Evolutionary conservation across 2,113 vertebrate species (phyloP).

Genomic region (Oreochromis tanganicae): DNA sequence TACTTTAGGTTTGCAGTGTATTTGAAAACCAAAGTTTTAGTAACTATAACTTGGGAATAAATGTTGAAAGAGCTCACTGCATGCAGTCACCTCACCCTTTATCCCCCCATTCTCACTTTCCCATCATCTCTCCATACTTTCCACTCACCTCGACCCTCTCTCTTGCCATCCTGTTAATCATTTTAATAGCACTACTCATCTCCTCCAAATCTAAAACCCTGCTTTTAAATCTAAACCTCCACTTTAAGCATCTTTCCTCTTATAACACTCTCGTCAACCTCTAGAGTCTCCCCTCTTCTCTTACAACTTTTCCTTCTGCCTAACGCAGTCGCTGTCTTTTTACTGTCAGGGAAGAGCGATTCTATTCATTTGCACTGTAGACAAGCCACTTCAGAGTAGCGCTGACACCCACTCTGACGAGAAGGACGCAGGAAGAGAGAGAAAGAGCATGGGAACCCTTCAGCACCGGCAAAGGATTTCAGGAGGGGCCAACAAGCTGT

Average conservation of each 20-base stretch:
- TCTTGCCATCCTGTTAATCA: slow-evolving; percentile 42
- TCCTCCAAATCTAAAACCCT: slow-evolving; percentile 14
- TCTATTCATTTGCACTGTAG: slow-evolving; percentile 27
- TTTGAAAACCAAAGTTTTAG: neutral
- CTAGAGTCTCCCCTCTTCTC: neutral
- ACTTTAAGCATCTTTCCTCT: slow-evolving; percentile 19
- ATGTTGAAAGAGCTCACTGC: neutral
- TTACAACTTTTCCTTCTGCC: neutral
- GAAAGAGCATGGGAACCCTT: slow-evolving; percentile 50
- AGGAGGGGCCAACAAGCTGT: neutral
- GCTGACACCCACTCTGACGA: slow-evolving; percentile 20
- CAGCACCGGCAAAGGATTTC: neutral
- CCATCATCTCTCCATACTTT: neutral
- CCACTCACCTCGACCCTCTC: neutral
- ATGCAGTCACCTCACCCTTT: neutral
- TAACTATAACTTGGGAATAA: neutral
- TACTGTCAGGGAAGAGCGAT: neutral
- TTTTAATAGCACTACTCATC: slow-evolving; percentile 37
- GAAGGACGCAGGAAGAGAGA: neutral
- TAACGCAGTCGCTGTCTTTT: neutral
- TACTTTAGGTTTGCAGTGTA: neutral
- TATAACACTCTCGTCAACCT: neutral
- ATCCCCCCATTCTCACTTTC: neutral
- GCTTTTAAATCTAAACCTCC: neutral
- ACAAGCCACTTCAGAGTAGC: slow-evolving; percentile 45